phyloP scores from a whole-genome alignment of 2,888 invertebrate genomes.

The Isoperla grammatica region DNA sequence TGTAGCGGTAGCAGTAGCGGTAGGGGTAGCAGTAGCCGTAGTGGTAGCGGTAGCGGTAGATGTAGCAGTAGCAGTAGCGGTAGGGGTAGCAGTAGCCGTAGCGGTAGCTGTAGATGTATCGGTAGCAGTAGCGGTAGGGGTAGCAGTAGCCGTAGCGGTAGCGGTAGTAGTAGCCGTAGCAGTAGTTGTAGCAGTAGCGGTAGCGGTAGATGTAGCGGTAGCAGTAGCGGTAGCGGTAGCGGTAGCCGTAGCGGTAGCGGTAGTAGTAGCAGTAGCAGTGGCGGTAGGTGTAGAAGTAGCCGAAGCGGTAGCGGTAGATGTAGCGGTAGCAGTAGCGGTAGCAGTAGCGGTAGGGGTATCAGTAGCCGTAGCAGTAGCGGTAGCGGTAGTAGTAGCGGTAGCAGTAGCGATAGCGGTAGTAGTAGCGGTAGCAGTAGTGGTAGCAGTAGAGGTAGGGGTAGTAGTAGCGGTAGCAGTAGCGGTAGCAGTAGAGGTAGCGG shows the following conservation, averaged over 20 bases:
- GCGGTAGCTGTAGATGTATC: neutral
- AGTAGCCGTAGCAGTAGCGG: conserved; percentile 5
- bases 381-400: conserved; percentile 5
- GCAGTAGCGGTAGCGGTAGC: conserved; percentile 3
- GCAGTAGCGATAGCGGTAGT: neutral
- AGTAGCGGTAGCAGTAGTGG: conserved; percentile 6
- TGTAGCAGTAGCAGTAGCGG: too few relatives aligned
- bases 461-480: neutral
- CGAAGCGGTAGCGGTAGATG: too few relatives aligned
- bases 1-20: too few relatives aligned
- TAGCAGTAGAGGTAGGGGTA: conserved; percentile 6
- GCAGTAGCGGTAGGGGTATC: neutral
- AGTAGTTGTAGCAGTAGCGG: too few relatives aligned
- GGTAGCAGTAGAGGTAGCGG: neutral
- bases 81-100: too few relatives aligned
- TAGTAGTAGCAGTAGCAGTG: conserved; percentile 4
- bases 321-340: conserved; percentile 6
- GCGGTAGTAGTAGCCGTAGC: too few relatives aligned
- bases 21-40: too few relatives aligned
- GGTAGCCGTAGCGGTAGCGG: neutral
- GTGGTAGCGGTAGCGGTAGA: too few relatives aligned
- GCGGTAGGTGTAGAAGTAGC: too few relatives aligned
- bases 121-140: too few relatives aligned
- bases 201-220: too few relatives aligned
- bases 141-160: too few relatives aligned